Evolutionary conservation across 2,797 vertebrate species (phyloP).

Genomic region (Gorsachius magnificus): DNA sequence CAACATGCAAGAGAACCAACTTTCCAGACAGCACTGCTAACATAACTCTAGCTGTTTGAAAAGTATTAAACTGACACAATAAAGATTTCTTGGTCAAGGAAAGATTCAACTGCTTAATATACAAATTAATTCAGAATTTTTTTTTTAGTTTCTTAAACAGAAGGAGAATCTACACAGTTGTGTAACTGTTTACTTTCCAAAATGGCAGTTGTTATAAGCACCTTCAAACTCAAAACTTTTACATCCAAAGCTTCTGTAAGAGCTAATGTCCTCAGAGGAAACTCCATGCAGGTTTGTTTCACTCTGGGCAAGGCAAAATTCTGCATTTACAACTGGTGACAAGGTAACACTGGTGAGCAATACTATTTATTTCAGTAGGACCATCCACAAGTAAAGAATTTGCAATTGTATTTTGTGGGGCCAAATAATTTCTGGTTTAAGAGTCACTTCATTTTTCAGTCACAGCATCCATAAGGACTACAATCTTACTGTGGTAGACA

Average conservation of each 20-base stretch:
- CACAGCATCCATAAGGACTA: neutral
- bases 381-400: neutral
- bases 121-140: neutral
- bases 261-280: neutral
- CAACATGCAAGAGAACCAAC: neutral
- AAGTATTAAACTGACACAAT: neutral
- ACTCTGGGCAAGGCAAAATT: neutral
- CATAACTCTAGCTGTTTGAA: neutral
- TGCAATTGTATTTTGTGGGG: neutral
- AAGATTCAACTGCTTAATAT: neutral
- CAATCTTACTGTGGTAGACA: neutral
- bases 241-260: neutral
- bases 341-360: neutral
- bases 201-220: neutral
- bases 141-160: neutral
- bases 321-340: neutral
- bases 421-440: neutral
- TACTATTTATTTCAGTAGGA: neutral
- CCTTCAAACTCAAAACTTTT: neutral
- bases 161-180: neutral
- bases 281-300: neutral
- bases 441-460: neutral
- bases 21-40: neutral
- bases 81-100: neutral
- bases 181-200: neutral